These are phyloP conservation scores for Manacus vitellinus DNA, from an alignment of 2,113 vertebrate species.

Conservation along the genomic window DNA sequence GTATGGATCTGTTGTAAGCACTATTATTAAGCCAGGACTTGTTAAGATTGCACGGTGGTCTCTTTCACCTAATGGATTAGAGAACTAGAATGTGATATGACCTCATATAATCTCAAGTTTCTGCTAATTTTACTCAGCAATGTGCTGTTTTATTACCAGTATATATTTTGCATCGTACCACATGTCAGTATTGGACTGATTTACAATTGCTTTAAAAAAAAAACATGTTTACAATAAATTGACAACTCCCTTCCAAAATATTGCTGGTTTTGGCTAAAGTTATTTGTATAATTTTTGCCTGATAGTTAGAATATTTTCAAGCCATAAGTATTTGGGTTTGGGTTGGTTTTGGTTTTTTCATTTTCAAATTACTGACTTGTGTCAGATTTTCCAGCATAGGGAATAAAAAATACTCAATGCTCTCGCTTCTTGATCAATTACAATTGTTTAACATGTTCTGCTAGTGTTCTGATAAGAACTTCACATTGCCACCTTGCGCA, in stretches of 20 bases:
- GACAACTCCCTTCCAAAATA: neutral
- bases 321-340: neutral
- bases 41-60: neutral
- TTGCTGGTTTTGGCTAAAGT: neutral
- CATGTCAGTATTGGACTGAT: neutral
- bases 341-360: neutral
- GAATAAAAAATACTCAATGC: neutral
- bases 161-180: rapidly evolving
- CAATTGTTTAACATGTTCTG: neutral
- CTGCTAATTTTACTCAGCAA: neutral
- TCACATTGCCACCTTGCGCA: neutral
- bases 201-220: neutral
- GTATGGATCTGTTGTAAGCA: neutral
- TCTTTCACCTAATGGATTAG: neutral
- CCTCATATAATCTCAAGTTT: neutral
- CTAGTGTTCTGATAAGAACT: neutral
- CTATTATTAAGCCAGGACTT: neutral
- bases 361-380: neutral
- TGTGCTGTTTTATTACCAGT: neutral
- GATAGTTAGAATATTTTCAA: neutral
- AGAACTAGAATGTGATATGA: neutral
- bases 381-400: neutral
- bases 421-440: neutral
- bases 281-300: neutral
- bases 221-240: neutral